These are phyloP conservation scores for Chanos chanos DNA, from an alignment of 2,797 vertebrate species.

Conservation along the genomic window DNA sequence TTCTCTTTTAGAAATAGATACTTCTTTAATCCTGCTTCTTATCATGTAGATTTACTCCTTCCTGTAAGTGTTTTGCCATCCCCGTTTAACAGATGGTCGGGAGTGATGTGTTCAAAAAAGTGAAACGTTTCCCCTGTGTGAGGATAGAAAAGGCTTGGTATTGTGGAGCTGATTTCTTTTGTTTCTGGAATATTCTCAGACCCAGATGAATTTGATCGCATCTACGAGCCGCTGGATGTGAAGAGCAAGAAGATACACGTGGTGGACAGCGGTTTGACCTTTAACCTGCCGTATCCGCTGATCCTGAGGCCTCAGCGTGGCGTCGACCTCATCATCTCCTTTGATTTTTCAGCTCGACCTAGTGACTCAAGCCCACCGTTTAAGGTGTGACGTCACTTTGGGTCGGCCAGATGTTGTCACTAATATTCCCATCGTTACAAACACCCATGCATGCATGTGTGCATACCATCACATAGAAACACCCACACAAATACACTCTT, in stretches of 20 bases:
- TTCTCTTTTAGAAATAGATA: too few species aligned
- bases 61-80: neutral
- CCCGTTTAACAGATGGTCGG: too few species aligned
- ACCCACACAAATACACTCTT: neutral
- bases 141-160: too few species aligned
- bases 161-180: too few species aligned
- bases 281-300: conserved; percentile 92
- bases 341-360: conserved; percentile 95
- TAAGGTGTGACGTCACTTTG: conserved; percentile 73
- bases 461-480: neutral
- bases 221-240: conserved; percentile 95
- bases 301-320: conserved; percentile 87
- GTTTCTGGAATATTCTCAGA: conserved; percentile 64
- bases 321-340: conserved; percentile 93
- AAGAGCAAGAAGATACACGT: conserved; percentile 98
- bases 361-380: conserved; percentile 96
- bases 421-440: neutral
- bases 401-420: neutral
- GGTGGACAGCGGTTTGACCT: conserved; percentile 95
- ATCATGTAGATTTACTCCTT: too few species aligned
- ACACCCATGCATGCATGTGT: too few species aligned
- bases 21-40: too few species aligned
- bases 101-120: too few species aligned
- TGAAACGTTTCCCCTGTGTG: too few species aligned
- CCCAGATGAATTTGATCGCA: conserved; percentile 93